Evolutionary conservation across 2,113 vertebrate genomes (phyloP), one percentile per base, ranked within the genome.

Genomic region (Oncorhynchus keta): DNA sequence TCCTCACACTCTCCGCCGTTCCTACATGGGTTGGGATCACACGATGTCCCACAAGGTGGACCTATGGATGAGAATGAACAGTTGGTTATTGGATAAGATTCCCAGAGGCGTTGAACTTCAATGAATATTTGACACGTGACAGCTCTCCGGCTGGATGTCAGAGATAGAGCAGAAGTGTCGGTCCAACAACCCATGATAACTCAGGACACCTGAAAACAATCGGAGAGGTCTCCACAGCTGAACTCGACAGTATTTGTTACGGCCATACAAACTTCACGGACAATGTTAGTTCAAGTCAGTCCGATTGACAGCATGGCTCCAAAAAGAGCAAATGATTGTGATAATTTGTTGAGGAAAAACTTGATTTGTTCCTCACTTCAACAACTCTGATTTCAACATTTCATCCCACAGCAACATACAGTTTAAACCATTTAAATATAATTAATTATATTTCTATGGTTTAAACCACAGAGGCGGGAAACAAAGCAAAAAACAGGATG

Each of bases 1-100:
- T 91, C 87, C 4, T 89, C 85, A 68, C 94, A 95, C 49, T 20
- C 39, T 2, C 87, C 88, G 1, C 89, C 89, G 79, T 95, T 95
- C 80, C 88, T 86, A 81, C 92, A 96, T n/a, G 90, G 90, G 32
- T 88, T 86, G 75, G 89, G 92, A 79, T 80, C 73, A 82, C 90
- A 95, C 39, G 69, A 39, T 61, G 79, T 76, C 30, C 94, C 87
- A 84, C 93, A 96, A 70, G 90, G 92, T 55, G 88, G 79, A 72
- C 92, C 95, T 97, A 86, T 48, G 89, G 89, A 81, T 76, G 2
- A 76, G 2, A 6, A 73, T 70, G 2, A 62, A 24, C 26, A 67
- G 4, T 66, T 71, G 12, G 68, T 30, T 71, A 32, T 9, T 1
- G 12, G 22, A 39, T 72, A n/a, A 67, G 5, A 20, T 18, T 20